phyloP scores from a whole-genome alignment of 2,888 invertebrate species.

The Spisula subtruncata region DNA sequence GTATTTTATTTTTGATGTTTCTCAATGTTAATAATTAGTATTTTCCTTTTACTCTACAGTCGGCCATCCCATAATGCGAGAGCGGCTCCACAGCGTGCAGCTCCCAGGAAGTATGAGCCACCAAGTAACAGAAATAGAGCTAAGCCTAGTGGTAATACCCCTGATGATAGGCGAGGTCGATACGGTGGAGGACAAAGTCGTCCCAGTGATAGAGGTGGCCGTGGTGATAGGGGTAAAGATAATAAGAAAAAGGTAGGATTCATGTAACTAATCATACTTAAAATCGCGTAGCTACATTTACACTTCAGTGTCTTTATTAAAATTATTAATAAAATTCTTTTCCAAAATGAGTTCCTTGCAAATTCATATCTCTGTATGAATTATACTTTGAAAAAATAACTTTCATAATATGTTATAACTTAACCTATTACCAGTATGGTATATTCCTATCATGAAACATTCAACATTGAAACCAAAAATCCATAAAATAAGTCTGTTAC shows the following conservation, averaged over 20 bases:
- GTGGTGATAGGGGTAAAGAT: constrained; percentile 58
- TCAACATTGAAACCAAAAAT: no score
- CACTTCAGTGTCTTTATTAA: no score
- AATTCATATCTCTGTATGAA: no score
- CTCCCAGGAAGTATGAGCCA: constrained; percentile 76
- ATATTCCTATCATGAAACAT: no score
- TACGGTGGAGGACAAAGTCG: constrained; percentile 62
- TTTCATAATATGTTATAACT: no score
- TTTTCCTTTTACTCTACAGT: neutral
- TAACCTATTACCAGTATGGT: no score
- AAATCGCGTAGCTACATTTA: neutral
- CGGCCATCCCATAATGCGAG: constrained; percentile 73
- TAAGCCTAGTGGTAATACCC: constrained; percentile 62
- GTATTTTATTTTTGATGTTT: no score
- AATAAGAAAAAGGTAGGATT: constrained; percentile 64
- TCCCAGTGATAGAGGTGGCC: constrained; percentile 56
- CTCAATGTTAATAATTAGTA: neutral
- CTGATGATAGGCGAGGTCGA: constrained; percentile 62
- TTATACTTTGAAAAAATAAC: no score
- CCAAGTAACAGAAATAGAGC: constrained; percentile 69
- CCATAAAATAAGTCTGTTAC: no score
- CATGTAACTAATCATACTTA: neutral
- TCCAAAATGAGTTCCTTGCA: no score
- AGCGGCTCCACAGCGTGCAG: constrained; percentile 73
- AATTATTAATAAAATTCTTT: no score